Conservation (phyloP, 2,888 invertebrate genomes). For the Lymantria dispar region DNA sequence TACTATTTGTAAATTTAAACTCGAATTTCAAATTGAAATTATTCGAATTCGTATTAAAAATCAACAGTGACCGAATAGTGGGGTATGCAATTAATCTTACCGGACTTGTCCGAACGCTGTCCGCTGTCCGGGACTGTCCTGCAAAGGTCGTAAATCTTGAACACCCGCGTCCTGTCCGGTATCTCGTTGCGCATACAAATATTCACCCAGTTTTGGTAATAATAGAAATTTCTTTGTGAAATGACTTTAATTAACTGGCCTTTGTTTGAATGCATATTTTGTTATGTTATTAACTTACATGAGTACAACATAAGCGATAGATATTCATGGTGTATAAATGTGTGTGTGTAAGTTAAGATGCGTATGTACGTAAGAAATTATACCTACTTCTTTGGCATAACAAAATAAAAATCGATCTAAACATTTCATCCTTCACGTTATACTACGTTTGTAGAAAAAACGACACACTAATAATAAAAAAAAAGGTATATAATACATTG, state of each 20-base stretch:
- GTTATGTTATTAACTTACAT: not conserved
- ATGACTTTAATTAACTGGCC: slow-evolving; percentile 40
- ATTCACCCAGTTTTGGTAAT: slow-evolving; percentile 38
- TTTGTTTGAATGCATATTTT: slow-evolving; percentile 18
- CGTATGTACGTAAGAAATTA: too few relatives aligned
- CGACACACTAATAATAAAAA: too few relatives aligned
- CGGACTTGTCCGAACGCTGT: slow-evolving; percentile 56
- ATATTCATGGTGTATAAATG: too few relatives aligned
- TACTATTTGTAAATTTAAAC: slow-evolving; percentile 23
- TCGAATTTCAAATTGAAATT: slow-evolving; percentile 35
- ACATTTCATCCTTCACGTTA: too few relatives aligned
- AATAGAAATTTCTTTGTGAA: slow-evolving; percentile 49
- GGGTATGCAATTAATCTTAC: slow-evolving; percentile 65
- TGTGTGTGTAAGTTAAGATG: too few relatives aligned
- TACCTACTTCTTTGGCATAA: too few relatives aligned
- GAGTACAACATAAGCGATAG: too few relatives aligned
- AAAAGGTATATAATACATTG: too few relatives aligned
- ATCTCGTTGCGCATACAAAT: slow-evolving; percentile 60
- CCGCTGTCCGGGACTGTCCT: slow-evolving; percentile 51
- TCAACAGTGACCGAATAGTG: slow-evolving; percentile 57
- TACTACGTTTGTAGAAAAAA: too few relatives aligned
- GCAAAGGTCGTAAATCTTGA: slow-evolving; percentile 56
- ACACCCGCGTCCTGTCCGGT: slow-evolving; percentile 57
- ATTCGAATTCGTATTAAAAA: slow-evolving; percentile 55
- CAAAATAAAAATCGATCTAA: too few relatives aligned